These are phyloP conservation scores for Heliocidaris erythrogramma DNA, from an alignment of 35 echinoderm and acorn worm genomes.

Conservation along the genomic window DNA sequence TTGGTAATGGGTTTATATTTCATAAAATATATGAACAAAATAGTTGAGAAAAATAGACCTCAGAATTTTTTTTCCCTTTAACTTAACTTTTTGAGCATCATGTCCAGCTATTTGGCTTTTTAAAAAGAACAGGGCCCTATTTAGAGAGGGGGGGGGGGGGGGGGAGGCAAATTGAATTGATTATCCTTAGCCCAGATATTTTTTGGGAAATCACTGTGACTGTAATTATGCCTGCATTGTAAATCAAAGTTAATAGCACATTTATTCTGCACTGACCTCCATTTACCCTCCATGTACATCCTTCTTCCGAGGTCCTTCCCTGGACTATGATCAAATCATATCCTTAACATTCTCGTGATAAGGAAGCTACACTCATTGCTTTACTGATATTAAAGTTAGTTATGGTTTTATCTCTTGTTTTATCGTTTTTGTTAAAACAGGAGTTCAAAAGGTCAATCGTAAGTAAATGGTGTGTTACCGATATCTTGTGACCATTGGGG, in stretches of 20 bases:
- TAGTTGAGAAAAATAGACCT: too few relatives aligned
- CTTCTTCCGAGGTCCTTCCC: neutral
- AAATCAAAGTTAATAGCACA: neutral
- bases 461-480: too few relatives aligned
- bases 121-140: too few relatives aligned
- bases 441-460: neutral
- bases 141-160: too few relatives aligned
- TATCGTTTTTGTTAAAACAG: neutral
- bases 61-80: too few relatives aligned
- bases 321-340: neutral
- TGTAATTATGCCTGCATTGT: neutral
- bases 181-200: too few relatives aligned
- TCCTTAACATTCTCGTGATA: neutral
- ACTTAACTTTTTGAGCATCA: too few relatives aligned
- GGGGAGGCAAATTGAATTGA: too few relatives aligned
- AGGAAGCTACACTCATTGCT: neutral
- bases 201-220: neutral
- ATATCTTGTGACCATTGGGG: neutral
- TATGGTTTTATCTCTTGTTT: neutral
- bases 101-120: too few relatives aligned
- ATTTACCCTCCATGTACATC: neutral
- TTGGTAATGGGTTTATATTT: too few relatives aligned
- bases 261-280: neutral
- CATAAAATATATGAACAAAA: too few relatives aligned
- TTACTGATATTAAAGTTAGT: neutral